A percentile compares a stretch with the other conserved stretches of the same genome.
These are phyloP conservation scores for Brachypodius melanocephalos DNA, from an alignment of 2,113 vertebrate species.

Conservation along the genomic window DNA sequence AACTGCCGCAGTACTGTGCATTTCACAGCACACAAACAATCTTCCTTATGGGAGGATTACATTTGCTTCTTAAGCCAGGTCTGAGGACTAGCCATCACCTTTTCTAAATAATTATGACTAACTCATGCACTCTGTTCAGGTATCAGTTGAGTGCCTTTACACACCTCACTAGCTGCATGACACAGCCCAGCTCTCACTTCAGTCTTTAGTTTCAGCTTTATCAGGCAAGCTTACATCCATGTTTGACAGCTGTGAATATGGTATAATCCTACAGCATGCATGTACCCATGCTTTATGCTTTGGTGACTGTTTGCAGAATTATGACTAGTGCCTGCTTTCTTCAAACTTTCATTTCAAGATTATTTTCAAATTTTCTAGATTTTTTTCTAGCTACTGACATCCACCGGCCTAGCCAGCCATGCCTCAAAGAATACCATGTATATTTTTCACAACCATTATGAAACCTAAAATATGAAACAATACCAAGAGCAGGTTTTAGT, in stretches of 20 bases:
- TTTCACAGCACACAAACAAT: neutral
- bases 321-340: neutral
- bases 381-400: neutral
- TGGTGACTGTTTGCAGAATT: neutral
- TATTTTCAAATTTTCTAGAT: neutral
- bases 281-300: neutral
- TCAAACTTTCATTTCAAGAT: neutral
- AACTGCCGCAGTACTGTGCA: neutral
- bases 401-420: neutral
- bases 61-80: neutral
- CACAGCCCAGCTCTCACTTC: neutral
- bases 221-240: neutral
- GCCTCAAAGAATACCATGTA: neutral
- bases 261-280: neutral
- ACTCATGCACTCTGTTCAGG: neutral
- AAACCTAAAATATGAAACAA: neutral
- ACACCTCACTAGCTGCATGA: neutral
- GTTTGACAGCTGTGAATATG: neutral
- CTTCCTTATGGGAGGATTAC: neutral
- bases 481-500: neutral
- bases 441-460: neutral
- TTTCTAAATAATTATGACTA: neutral
- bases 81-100: neutral
- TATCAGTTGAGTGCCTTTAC: neutral
- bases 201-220: neutral